A percentile compares a stretch with the other conserved stretches of the same genome.
Conservation (phyloP, 2,888 invertebrate genomes). For the Lithophane socia region DNA sequence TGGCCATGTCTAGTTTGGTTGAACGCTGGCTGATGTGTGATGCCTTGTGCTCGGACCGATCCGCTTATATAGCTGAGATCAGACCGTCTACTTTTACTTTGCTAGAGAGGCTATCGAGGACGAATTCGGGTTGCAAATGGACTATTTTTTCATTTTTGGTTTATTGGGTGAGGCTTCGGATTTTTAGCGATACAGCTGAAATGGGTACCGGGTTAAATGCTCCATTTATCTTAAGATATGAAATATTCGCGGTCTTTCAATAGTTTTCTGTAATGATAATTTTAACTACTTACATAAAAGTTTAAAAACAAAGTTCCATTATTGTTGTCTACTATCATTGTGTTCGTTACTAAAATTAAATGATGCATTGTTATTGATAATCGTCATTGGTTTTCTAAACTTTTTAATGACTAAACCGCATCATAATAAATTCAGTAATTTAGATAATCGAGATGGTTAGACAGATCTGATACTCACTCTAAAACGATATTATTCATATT, state of each 20-base stretch:
- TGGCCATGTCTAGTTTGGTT: slow-evolving; percentile 84
- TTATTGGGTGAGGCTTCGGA: slow-evolving; percentile 61
- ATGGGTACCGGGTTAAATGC: background rate
- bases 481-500: background rate
- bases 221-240: slow-evolving; percentile 3
- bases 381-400: slow-evolving; percentile 14
- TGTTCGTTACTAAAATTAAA: background rate
- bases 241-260: background rate
- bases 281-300: background rate
- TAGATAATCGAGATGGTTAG: slow-evolving; percentile 2
- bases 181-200: background rate
- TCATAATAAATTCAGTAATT: slow-evolving; percentile 26
- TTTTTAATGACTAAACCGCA: background rate
- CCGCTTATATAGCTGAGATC: slow-evolving; percentile 85
- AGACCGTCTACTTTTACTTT: slow-evolving; percentile 88
- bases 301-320: background rate
- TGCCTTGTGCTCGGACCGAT: slow-evolving; percentile 72
- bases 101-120: slow-evolving; percentile 79
- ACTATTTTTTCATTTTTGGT: slow-evolving; percentile 76
- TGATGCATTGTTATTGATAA: background rate
- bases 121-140: slow-evolving; percentile 82
- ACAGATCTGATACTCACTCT: slow-evolving; percentile 17
- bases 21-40: slow-evolving; percentile 82
- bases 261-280: background rate
- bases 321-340: background rate